Conservation (phyloP, 2,888 invertebrate genomes). For the Agapetus fuscipes region DNA sequence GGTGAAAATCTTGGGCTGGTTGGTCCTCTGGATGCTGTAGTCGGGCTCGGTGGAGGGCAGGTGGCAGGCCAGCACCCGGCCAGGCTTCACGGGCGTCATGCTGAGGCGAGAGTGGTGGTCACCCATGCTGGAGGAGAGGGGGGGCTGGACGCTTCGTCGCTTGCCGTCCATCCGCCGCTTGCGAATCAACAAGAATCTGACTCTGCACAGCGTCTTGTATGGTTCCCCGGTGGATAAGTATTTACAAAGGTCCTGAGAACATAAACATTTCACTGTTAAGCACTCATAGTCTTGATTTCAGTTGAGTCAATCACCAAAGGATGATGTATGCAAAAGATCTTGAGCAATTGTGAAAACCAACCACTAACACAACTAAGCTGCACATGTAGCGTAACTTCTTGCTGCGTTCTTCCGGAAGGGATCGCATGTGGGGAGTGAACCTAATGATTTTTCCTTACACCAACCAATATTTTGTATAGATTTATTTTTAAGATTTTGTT, state of each 20-base stretch:
- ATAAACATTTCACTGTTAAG: too few species aligned
- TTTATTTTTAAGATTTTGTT: too few species aligned
- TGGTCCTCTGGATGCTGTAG: slow-evolving; percentile 32
- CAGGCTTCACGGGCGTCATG: slow-evolving; percentile 27
- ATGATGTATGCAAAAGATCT: too few species aligned
- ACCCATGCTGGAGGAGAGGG: slow-evolving; percentile 16
- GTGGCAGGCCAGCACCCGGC: slow-evolving; percentile 24
- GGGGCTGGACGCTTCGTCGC: slow-evolving; percentile 9
- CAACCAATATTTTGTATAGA: too few species aligned
- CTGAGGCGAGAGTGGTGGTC: slow-evolving; percentile 21
- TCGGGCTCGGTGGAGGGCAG: slow-evolving; percentile 37
- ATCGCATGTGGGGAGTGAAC: too few species aligned
- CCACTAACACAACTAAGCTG: too few species aligned
- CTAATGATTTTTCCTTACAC: too few species aligned
- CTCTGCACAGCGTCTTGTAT: slow-evolving; percentile 20
- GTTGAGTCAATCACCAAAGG: too few species aligned
- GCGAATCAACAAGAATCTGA: slow-evolving; percentile 24
- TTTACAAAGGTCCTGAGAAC: slow-evolving; percentile 11
- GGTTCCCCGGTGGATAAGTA: slow-evolving; percentile 6
- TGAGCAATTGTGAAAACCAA: too few species aligned
- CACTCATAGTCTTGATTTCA: too few species aligned
- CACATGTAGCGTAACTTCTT: too few species aligned
- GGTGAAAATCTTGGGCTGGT: slow-evolving; percentile 37
- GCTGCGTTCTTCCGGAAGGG: too few species aligned
- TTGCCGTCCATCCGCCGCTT: slow-evolving; percentile 14